Percentiles rank a stretch among this genome's conserved stretches.
Evolutionary conservation across 1,140 invertebrate species (phyloP).

Genomic region (Zaprionus capensis): DNA sequence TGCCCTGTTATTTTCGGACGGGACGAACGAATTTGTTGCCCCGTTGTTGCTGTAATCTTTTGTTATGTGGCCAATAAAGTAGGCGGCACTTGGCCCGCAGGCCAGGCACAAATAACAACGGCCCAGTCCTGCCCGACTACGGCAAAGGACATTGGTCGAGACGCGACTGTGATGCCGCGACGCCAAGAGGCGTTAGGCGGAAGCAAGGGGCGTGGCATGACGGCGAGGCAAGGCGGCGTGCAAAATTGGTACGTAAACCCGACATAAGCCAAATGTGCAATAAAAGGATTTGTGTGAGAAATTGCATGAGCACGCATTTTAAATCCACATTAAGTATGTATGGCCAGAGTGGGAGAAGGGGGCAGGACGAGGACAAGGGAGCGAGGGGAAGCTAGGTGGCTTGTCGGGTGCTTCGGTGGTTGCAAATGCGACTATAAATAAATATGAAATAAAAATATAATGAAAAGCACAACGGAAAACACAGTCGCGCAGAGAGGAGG

Average conservation of each 20-base stretch:
- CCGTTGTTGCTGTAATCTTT: conserved; percentile 68
- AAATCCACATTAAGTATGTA: conserved; percentile 77
- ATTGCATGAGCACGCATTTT: conserved; percentile 78
- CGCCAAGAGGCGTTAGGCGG: not conserved
- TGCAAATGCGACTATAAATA: conserved; percentile 49
- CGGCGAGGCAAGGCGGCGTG: conserved; percentile 31
- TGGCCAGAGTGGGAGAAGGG: conserved; percentile 38
- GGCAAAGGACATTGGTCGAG: conserved; percentile 42
- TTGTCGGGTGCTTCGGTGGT: not conserved
- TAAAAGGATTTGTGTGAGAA: conserved; percentile 81
- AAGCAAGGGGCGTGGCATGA: not conserved
- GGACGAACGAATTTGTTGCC: conserved; percentile 49
- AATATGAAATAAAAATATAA: conserved; percentile 64
- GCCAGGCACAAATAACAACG: conserved; percentile 35
- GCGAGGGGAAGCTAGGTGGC: conserved; percentile 3
- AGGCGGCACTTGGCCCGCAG: conserved; percentile 61
- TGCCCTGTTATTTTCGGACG: conserved; percentile 14
- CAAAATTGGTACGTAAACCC: conserved; percentile 70
- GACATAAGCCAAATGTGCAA: conserved; percentile 78
- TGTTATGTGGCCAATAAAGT: conserved; percentile 81
- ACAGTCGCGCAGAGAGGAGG: not conserved
- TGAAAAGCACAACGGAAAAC: conserved; percentile 32
- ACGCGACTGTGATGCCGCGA: conserved; percentile 36
- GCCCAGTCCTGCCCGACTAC: not conserved
- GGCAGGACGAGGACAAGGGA: not conserved